These are phyloP conservation scores for Malurus splendens DNA, from an alignment of 2,797 vertebrate genomes.

Conservation along the genomic window DNA sequence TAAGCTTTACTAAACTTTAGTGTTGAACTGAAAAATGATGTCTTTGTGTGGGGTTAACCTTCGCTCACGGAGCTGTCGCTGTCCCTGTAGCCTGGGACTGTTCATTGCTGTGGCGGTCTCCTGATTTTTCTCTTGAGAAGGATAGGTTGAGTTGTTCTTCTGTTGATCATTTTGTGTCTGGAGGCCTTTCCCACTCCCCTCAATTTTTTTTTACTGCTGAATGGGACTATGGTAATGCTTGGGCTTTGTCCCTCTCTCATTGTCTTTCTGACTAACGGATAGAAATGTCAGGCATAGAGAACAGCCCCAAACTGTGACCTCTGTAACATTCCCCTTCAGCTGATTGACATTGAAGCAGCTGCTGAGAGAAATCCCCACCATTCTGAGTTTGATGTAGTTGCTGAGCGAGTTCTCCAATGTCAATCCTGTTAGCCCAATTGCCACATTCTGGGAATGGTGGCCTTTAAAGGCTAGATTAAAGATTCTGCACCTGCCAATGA, in stretches of 20 bases:
- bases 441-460: slow-evolving; percentile 17
- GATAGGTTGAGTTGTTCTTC: slow-evolving; percentile 27
- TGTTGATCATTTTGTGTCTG: slow-evolving; percentile 45
- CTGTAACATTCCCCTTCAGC: slow-evolving; percentile 35
- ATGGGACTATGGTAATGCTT: slow-evolving; percentile 47
- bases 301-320: slow-evolving; percentile 36
- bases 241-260: slow-evolving; percentile 43
- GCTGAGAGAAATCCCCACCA: slow-evolving; percentile 39
- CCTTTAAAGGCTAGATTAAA: slow-evolving; percentile 20
- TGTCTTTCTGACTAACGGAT: slow-evolving; percentile 50
- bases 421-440: slow-evolving; percentile 52
- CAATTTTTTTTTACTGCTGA: slow-evolving; percentile 21
- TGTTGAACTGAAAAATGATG: not conserved
- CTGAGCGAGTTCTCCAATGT: slow-evolving; percentile 10
- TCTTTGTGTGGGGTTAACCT: slow-evolving; percentile 35
- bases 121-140: not conserved
- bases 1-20: not conserved
- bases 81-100: not conserved
- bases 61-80: not conserved
- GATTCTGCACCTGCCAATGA: slow-evolving; percentile 28
- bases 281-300: slow-evolving; percentile 53
- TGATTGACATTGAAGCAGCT: slow-evolving; percentile 51
- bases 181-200: slow-evolving; percentile 38
- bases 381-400: slow-evolving; percentile 45
- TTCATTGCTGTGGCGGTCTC: not conserved